These are phyloP conservation scores for Oryzias woworae DNA, from an alignment of 2,113 vertebrate genomes.

Conservation along the genomic window DNA sequence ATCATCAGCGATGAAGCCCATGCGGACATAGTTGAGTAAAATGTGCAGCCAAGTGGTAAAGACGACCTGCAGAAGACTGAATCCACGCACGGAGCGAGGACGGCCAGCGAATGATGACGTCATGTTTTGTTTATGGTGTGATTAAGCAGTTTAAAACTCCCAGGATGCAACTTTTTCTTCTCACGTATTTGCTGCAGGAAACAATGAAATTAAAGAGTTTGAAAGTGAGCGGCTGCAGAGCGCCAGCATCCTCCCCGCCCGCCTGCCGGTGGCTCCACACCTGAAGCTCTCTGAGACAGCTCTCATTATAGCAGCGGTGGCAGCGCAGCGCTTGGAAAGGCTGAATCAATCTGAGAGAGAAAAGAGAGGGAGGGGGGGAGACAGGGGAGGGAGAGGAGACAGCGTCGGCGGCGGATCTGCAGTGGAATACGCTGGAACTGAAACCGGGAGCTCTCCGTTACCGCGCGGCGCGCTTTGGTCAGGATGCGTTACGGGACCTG, in stretches of 20 bases:
- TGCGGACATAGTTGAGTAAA: slow-evolving; percentile 27
- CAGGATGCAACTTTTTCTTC: slow-evolving; percentile 5
- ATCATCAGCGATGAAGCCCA: slow-evolving; percentile 37
- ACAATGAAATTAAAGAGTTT: not conserved
- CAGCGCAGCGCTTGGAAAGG: slow-evolving; percentile 58
- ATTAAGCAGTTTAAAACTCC: not conserved
- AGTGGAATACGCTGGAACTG: slow-evolving; percentile 66
- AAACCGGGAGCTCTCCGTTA: slow-evolving; percentile 50
- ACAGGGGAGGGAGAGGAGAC: slow-evolving; percentile 29
- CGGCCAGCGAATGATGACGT: not conserved
- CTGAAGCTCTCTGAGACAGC: slow-evolving; percentile 68
- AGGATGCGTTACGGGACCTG: slow-evolving; percentile 33
- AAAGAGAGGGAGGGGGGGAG: slow-evolving; percentile 35
- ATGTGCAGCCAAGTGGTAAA: too few relatives aligned
- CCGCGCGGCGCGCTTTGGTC: slow-evolving; percentile 23
- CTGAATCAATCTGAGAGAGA: slow-evolving; percentile 61
- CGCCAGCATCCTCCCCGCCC: slow-evolving; percentile 13
- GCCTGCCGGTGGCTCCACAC: slow-evolving; percentile 44
- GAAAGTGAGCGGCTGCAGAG: not conserved
- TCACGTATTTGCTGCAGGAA: not conserved
- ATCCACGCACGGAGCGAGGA: too few relatives aligned
- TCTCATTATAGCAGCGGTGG: slow-evolving; percentile 55
- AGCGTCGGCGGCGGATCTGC: slow-evolving; percentile 69
- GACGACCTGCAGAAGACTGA: too few relatives aligned
- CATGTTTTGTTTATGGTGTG: not conserved